Evolutionary conservation across 2,113 vertebrate genomes (phyloP), one percentile per base, ranked within the genome.

Genomic region (Arenaria interpres): DNA sequence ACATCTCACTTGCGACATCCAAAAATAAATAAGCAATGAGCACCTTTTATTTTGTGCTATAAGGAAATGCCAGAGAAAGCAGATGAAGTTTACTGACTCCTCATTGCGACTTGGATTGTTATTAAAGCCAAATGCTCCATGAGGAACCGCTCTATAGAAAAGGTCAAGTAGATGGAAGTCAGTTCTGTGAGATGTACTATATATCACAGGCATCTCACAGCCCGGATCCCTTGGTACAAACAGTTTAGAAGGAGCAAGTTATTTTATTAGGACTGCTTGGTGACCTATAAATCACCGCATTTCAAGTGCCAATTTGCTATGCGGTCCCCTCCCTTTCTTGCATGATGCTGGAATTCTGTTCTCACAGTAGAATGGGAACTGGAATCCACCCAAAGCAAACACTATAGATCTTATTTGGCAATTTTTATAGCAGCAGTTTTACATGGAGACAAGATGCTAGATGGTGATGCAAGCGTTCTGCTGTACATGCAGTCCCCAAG

Each of bases 361-460:
- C 83, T 89, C 59, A 63, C 48, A 27, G 24, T 63, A 71, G 75
- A 83, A 54, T 3, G 6, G 72, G 73, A 92, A 80, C 68, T 90
- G 94, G 93, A 92, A 85, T 21, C 48, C 48, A 57, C 82, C 67
- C 88, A 96, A 92, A 76, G 63, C 72, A 89, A 96, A 92, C 79
- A 59, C 51, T 86, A 50, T 77, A 89, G 35, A 67, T 92, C 88
- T 94, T 62, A 32, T 53, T 71, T 84, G 59, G 50, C 85, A 85
- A 57, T 8, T 82, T 91, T 88, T 92, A 85, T 39, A 83, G 90
- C 78, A 68, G 32, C 72, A 89, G 12, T 82, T 83, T 56, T 33
- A 76, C 48, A 56, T 27, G 62, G 62, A 85, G 62, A 60, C 85
- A 53, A 64, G 66, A 80, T 93, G 78, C 56, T 85, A 71, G 64